Percentiles rank a stretch among this genome's conserved stretches.
These are phyloP conservation scores for Urosaurus nigricauda DNA, from an alignment of 2,797 vertebrate genomes.

Conservation along the genomic window DNA sequence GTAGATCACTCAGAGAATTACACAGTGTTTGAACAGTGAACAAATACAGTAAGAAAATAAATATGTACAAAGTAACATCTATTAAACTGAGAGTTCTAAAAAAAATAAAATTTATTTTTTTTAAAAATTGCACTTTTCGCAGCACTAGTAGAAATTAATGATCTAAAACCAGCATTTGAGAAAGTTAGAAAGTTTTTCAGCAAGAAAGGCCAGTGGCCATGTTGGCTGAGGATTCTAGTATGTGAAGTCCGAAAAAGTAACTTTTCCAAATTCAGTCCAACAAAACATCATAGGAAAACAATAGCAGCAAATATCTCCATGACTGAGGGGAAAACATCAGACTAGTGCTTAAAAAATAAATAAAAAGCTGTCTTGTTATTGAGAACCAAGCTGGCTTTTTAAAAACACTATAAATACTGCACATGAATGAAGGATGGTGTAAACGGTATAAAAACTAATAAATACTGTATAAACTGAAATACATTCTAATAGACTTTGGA, in stretches of 20 bases:
- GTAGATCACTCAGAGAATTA: neutral
- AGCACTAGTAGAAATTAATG: accelerated
- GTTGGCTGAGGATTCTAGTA: no score
- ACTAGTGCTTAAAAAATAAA: neutral
- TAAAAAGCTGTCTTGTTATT: neutral
- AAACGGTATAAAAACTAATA: neutral
- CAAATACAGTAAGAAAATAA: neutral
- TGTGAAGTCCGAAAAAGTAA: no score
- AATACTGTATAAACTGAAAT: neutral
- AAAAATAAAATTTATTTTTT: neutral
- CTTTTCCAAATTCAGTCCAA: neutral
- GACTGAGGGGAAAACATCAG: neutral
- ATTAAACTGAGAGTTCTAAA: neutral
- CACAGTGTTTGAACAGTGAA: neutral
- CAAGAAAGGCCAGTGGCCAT: no score
- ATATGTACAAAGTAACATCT: neutral
- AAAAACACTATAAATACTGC: neutral
- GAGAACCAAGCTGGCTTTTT: neutral
- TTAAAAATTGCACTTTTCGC: neutral
- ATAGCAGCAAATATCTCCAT: neutral
- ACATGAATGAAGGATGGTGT: accelerated
- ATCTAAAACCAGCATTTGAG: neutral
- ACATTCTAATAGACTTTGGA: neutral
- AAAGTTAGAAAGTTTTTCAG: no score
- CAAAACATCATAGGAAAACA: neutral